Evolutionary conservation across 2,113 vertebrate genomes (phyloP), one percentile per base, ranked within the genome.

Genomic region (Etheostoma cragini): DNA sequence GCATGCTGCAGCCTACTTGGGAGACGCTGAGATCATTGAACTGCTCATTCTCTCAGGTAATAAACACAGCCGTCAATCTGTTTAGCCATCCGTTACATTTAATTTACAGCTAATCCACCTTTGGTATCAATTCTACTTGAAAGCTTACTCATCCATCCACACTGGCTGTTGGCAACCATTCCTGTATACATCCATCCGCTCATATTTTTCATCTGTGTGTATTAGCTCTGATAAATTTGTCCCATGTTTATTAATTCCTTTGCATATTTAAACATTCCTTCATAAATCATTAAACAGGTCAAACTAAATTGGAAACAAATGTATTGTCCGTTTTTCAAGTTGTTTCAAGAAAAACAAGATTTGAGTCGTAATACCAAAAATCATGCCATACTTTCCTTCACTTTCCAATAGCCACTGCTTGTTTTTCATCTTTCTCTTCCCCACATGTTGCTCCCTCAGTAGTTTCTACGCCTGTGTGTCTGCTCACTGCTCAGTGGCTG

Each of bases 1-100:
- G 81, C 98, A 99, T 82, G 98, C 98, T 84, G 98, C 98, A 89
- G 97, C 98, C 52, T 98, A 99, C 91, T 96, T 99, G 85, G 98
- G 98, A 91, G 97, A 99, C 83, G 96, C 97, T 90, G 97, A 99
- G 95, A 99, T 99, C 92, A 97, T 99, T 87, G 98, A 99, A 91
- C 96, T 99, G 87, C 98, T 99, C 95, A 96, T 99, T 95, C 95
- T 99, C 93, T 99, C 98, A 96, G 98, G 98, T 99, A 96, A 86
- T 99, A 96, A 86, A 83, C 57, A 46, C 26, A 72, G 35, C 52
- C 14, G 3, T 75, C 13, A 49, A 46, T 54, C 33, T 24, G 3
- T 45, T 58, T 35, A 22, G 17, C 30, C 14, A 13, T 61, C 19
- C 1, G 1, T 74, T 78, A 14, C 0, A 45, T 65, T 65, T 65